phyloP scores from a whole-genome alignment of 2,888 invertebrate species.

The Eremobia ochroleuca region DNA sequence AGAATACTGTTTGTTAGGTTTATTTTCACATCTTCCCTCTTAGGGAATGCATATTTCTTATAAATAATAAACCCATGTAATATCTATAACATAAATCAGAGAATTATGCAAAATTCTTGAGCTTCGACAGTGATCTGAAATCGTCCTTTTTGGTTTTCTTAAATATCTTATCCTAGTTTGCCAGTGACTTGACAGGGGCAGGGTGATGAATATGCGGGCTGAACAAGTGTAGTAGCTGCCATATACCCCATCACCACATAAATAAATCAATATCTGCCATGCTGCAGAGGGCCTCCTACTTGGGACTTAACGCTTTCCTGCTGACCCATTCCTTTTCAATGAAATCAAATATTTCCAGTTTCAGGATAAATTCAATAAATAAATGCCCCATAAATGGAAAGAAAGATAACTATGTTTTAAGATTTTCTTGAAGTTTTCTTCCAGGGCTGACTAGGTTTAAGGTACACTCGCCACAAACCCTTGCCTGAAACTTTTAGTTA shows the following conservation, averaged over 20 bases:
- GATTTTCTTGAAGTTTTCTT: neutral
- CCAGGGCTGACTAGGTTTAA: constrained; percentile 21
- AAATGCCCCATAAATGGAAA: neutral
- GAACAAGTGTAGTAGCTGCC: neutral
- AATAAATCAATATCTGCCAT: neutral
- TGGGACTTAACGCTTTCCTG: neutral
- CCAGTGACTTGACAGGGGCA: neutral
- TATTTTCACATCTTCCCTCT: constrained; percentile 19
- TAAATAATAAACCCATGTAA: neutral
- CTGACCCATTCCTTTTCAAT: neutral
- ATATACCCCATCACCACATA: neutral
- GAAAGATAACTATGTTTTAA: neutral
- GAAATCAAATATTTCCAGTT: neutral
- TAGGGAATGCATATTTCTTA: neutral
- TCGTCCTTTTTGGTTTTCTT: neutral
- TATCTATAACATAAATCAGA: neutral
- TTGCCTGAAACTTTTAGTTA: neutral
- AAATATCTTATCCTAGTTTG: neutral
- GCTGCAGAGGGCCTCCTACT: neutral
- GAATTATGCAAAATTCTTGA: neutral
- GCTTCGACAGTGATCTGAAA: neutral
- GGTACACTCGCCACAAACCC: neutral
- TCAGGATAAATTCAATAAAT: neutral
- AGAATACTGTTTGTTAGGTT: neutral
- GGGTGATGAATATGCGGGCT: neutral